These are phyloP conservation scores for Otolemur crassicaudatus DNA, from an alignment of 2,797 vertebrate genomes.

Conservation along the genomic window DNA sequence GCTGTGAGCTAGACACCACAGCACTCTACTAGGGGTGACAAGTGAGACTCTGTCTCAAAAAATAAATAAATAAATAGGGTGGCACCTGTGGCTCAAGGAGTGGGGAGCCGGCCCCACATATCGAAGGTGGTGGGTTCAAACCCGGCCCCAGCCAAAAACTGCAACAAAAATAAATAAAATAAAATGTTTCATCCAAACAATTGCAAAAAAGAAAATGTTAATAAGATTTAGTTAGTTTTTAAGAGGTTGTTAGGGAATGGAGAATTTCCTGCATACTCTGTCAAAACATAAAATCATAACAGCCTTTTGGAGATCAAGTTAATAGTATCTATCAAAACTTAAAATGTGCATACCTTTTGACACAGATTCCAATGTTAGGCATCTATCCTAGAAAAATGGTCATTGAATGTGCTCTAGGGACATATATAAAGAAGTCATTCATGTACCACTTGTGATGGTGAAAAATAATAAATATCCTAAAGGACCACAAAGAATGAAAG, in stretches of 20 bases:
- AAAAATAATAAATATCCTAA: constrained; percentile 40
- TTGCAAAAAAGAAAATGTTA: not conserved
- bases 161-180: not conserved
- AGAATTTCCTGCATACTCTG: not conserved
- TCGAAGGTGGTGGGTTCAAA: too few relatives aligned
- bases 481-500: not conserved
- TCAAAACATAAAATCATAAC: not conserved
- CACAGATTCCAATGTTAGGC: not conserved
- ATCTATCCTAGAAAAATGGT: not conserved
- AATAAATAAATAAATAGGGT: too few relatives aligned
- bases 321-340: not conserved
- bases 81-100: too few relatives aligned
- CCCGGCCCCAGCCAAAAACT: too few relatives aligned
- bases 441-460: not conserved
- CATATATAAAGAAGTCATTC: not conserved
- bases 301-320: not conserved
- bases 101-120: too few relatives aligned
- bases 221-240: not conserved
- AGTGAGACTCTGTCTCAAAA: too few relatives aligned
- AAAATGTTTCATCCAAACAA: not conserved
- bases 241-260: not conserved
- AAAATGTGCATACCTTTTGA: not conserved
- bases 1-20: too few relatives aligned
- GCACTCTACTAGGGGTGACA: too few relatives aligned
- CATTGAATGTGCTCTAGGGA: not conserved